A percentile compares a stretch with the other conserved stretches of the same genome.
phyloP scores from a whole-genome alignment of 2,888 invertebrate genomes.

The Electrophaes corylata region DNA sequence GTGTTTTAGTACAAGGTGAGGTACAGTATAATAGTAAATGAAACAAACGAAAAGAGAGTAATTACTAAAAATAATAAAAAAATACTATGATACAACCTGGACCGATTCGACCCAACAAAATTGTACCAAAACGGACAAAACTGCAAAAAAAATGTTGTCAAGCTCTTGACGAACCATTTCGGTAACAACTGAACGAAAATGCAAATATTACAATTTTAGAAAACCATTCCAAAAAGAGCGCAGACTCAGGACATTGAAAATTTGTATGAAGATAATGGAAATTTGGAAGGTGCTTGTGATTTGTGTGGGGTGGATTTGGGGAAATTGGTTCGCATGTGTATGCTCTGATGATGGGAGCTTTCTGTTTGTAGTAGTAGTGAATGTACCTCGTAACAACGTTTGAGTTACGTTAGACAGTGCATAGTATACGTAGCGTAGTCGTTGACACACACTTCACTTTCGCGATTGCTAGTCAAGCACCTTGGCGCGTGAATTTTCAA shows the following conservation, averaged over 20 bases:
- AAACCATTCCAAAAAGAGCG: slow-evolving; percentile 23
- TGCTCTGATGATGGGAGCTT: no score
- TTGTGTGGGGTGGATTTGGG: slow-evolving; percentile 29
- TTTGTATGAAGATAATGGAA: slow-evolving; percentile 23
- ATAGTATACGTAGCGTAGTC: no score
- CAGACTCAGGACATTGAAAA: slow-evolving; percentile 17
- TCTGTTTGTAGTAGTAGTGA: no score
- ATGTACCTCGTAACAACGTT: no score
- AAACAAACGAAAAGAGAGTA: slow-evolving; percentile 22
- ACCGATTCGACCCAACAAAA: slow-evolving; percentile 27
- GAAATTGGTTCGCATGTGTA: slow-evolving; percentile 21
- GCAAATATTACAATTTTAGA: slow-evolving; percentile 24
- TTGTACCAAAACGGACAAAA: slow-evolving; percentile 27
- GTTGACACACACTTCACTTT: no score
- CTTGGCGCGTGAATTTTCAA: no score
- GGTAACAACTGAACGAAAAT: slow-evolving; percentile 25
- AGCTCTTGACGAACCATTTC: slow-evolving; percentile 24
- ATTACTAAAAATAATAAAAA: slow-evolving; percentile 32
- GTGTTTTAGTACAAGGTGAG: slow-evolving; percentile 34
- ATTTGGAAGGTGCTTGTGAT: slow-evolving; percentile 25
- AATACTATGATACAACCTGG: slow-evolving; percentile 22
- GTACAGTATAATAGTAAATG: slow-evolving; percentile 23
- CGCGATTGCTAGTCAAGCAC: no score
- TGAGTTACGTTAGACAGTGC: no score
- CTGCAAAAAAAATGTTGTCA: slow-evolving; percentile 29